Conservation (phyloP, 2,888 invertebrate genomes). For the Lasioglossum vierecki region DNA sequence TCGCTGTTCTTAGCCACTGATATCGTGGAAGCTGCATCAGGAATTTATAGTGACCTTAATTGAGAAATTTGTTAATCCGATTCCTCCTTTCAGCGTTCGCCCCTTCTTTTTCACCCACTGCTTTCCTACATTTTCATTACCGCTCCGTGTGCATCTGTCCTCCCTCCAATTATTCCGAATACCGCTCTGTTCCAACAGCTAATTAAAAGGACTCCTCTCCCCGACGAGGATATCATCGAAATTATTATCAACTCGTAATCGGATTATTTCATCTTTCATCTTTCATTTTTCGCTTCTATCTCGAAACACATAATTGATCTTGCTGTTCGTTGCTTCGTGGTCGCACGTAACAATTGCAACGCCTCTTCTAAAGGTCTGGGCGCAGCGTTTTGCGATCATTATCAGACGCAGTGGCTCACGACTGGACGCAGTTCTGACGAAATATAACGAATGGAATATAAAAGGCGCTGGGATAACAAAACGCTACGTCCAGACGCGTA, state of each 20-base stretch:
- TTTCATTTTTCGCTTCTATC: background rate
- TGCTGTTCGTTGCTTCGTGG: background rate
- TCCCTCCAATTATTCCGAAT: background rate
- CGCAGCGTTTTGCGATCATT: too few species aligned
- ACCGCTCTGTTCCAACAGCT: background rate
- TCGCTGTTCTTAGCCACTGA: slow-evolving; percentile 25
- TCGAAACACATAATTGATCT: background rate
- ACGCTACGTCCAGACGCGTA: too few species aligned
- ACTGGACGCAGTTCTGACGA: too few species aligned
- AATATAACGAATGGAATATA: too few species aligned
- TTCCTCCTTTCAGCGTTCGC: background rate
- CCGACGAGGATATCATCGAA: background rate
- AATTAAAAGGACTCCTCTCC: background rate
- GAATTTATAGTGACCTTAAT: slow-evolving; percentile 44
- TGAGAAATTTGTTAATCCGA: slow-evolving; percentile 45
- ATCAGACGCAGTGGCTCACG: too few species aligned
- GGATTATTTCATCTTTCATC: background rate
- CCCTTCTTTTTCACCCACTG: background rate
- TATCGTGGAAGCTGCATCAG: slow-evolving; percentile 8
- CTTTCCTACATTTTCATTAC: slow-evolving; percentile 2
- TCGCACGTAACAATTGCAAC: background rate
- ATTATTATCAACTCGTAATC: background rate
- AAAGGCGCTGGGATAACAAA: too few species aligned
- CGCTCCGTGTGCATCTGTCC: background rate
- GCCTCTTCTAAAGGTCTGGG: background rate